These are phyloP conservation scores for Tetragnatha versicolor DNA, from an alignment of 1,140 invertebrate species.

Conservation along the genomic window DNA sequence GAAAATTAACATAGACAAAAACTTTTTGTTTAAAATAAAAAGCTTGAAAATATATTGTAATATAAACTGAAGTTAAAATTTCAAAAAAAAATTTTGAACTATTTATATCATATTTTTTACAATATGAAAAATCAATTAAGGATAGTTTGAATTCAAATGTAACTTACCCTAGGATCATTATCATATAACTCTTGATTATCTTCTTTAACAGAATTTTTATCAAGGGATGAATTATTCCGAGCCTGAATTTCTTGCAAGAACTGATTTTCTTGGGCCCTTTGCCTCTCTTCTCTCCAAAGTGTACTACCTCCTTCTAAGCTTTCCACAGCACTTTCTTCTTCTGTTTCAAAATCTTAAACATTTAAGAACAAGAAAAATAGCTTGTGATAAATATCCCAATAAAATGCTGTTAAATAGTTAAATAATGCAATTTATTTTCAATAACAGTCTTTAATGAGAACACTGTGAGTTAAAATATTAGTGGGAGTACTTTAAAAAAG, in stretches of 20 bases:
- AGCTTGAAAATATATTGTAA: too few relatives aligned
- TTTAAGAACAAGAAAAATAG: background rate
- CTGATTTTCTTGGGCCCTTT: slow-evolving; percentile 72
- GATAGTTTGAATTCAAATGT: too few relatives aligned
- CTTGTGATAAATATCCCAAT: background rate
- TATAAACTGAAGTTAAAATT: too few relatives aligned
- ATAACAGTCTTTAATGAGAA: too few relatives aligned
- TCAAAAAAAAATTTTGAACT: too few relatives aligned
- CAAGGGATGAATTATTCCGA: slow-evolving; percentile 62
- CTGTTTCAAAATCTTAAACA: slow-evolving; percentile 60
- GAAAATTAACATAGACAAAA: too few relatives aligned
- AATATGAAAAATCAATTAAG: too few relatives aligned
- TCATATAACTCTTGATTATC: slow-evolving; percentile 65
- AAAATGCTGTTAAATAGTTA: background rate
- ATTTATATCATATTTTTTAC: too few relatives aligned
- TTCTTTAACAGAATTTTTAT: slow-evolving; percentile 57
- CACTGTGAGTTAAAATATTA: too few relatives aligned
- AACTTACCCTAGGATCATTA: slow-evolving; percentile 62
- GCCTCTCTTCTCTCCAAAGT: slow-evolving; percentile 73
- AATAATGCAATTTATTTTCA: too few relatives aligned
- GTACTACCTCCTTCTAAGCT: slow-evolving; percentile 60
- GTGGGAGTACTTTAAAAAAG: too few relatives aligned
- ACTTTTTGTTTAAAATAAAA: too few relatives aligned
- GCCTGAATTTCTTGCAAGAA: slow-evolving; percentile 72
- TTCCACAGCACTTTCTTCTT: slow-evolving; percentile 68